These are phyloP conservation scores for Cataglyphis albicans DNA, from an alignment of 2,888 invertebrate species.

Conservation along the genomic window DNA sequence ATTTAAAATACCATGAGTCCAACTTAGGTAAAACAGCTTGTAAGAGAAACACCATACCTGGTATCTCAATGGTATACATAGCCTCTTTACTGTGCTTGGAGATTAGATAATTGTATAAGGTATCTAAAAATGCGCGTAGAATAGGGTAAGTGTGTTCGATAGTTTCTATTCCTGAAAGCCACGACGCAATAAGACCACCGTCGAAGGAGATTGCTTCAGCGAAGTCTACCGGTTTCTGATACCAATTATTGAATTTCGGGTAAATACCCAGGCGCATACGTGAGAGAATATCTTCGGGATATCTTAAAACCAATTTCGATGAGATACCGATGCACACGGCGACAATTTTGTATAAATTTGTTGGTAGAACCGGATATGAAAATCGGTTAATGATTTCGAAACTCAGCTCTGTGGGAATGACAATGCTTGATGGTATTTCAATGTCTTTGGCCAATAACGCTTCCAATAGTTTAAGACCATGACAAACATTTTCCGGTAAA, in stretches of 20 bases:
- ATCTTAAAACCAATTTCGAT: slow-evolving; percentile 81
- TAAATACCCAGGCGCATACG: slow-evolving; percentile 83
- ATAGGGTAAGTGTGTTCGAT: slow-evolving; percentile 84
- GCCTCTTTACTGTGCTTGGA: slow-evolving; percentile 82
- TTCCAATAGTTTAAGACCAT: slow-evolving; percentile 81
- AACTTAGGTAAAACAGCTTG: slow-evolving; percentile 84
- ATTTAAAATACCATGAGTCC: slow-evolving; percentile 84
- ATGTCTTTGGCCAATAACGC: slow-evolving; percentile 78
- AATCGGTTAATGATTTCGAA: slow-evolving; percentile 84
- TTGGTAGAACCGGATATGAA: slow-evolving; percentile 81
- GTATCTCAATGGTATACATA: slow-evolving; percentile 83
- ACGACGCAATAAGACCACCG: slow-evolving; percentile 83
- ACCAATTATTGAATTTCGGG: slow-evolving; percentile 83
- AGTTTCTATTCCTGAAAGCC: slow-evolving; percentile 84
- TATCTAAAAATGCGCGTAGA: slow-evolving; percentile 83
- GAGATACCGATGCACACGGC: slow-evolving; percentile 82
- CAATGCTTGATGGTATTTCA: slow-evolving; percentile 82
- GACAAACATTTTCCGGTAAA: slow-evolving; percentile 80
- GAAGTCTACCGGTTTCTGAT: slow-evolving; percentile 82
- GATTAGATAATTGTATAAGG: slow-evolving; percentile 81
- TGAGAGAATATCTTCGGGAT: slow-evolving; percentile 84
- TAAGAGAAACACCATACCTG: slow-evolving; percentile 84
- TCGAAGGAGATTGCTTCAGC: slow-evolving; percentile 84
- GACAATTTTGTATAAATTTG: slow-evolving; percentile 82
- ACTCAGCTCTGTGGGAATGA: slow-evolving; percentile 83